Evolutionary conservation across 2,113 vertebrate species (phyloP).

Genomic region (Arvicanthis niloticus): DNA sequence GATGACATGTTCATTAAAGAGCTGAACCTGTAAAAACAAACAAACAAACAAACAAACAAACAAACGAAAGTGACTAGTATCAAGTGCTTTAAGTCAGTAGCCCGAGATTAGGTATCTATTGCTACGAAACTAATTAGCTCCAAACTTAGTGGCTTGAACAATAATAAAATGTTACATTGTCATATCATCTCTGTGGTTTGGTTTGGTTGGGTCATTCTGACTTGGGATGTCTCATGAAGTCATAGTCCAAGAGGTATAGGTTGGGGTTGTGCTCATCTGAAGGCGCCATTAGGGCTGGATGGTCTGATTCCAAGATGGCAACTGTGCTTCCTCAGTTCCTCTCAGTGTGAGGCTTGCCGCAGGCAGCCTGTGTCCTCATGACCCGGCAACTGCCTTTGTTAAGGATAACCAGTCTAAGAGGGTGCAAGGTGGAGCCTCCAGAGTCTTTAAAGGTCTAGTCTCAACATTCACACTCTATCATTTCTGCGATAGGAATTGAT

Average conservation of each 20-base stretch:
- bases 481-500: not conserved
- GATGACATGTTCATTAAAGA: no score
- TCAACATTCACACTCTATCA: not conserved
- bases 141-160: conserved; percentile 13
- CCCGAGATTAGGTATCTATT: not conserved
- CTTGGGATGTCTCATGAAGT: not conserved
- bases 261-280: not conserved
- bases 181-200: conserved; percentile 2
- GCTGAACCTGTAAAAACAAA: not conserved
- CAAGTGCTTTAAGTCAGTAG: not conserved
- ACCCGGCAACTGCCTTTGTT: not conserved
- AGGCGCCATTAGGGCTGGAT: not conserved
- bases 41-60: not conserved
- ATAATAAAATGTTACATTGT: not conserved
- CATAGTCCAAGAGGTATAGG: not conserved
- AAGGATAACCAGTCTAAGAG: not conserved
- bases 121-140: not conserved
- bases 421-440: not conserved
- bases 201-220: not conserved
- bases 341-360: not conserved
- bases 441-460: not conserved
- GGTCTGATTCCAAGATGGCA: not conserved
- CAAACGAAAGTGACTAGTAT: not conserved
- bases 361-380: not conserved
- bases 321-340: not conserved